phyloP scores from a whole-genome alignment of 2,113 vertebrate genomes.

The Hippocampus abdominalis region DNA sequence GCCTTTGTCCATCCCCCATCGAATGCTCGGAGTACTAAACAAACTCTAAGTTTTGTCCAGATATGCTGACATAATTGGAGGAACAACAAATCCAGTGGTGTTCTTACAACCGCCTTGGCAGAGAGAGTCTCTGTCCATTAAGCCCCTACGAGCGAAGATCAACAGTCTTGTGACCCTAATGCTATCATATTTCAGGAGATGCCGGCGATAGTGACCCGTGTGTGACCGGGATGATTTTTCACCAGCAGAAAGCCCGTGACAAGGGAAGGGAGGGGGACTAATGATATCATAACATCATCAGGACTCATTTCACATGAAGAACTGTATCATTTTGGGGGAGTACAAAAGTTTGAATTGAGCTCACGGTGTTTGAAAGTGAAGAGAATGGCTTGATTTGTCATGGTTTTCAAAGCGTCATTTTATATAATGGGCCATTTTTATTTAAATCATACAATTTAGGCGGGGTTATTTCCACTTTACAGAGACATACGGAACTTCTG shows the following conservation, averaged over 20 bases:
- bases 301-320: not conserved
- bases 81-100: slow-evolving; percentile 18
- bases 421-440: too few relatives aligned
- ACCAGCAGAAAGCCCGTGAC: not conserved
- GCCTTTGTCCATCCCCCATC: slow-evolving; percentile 14
- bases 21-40: slow-evolving; percentile 14
- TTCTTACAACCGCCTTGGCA: slow-evolving; percentile 10
- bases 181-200: slow-evolving; percentile 30
- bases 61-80: slow-evolving; percentile 9
- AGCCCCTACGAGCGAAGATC: slow-evolving; percentile 29
- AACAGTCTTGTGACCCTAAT: slow-evolving; percentile 43
- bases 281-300: not conserved
- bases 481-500: not conserved
- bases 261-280: not conserved
- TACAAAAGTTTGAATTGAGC: not conserved
- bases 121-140: slow-evolving; percentile 30
- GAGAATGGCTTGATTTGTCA: not conserved
- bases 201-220: slow-evolving; percentile 14
- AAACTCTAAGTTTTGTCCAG: slow-evolving; percentile 12
- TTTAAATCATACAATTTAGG: too few relatives aligned
- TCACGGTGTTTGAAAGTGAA: not conserved
- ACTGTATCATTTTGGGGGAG: too few relatives aligned
- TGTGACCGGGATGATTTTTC: slow-evolving; percentile 19
- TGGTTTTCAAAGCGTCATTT: not conserved
- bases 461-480: not conserved